Evolutionary conservation across 2,888 invertebrate genomes (phyloP).

Genomic region (Merodon equestris): DNA sequence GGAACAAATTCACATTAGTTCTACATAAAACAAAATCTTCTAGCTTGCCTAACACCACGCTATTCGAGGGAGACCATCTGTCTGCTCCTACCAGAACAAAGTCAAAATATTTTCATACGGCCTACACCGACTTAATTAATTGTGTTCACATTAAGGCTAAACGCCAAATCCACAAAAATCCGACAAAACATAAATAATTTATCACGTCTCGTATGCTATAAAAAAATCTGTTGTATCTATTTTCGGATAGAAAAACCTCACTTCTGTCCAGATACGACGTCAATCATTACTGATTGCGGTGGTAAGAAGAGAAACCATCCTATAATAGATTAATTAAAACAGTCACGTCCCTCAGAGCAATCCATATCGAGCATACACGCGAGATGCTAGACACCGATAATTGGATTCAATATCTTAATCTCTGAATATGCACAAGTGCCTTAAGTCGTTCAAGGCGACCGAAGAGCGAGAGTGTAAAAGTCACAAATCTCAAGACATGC

Average conservation of each 20-base stretch:
- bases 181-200: slow-evolving; percentile 14
- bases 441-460: too few relatives aligned
- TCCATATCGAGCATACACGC: too few relatives aligned
- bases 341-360: not conserved
- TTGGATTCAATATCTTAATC: too few relatives aligned
- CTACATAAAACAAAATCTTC: not conserved
- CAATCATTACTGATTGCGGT: not conserved
- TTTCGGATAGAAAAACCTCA: slow-evolving; percentile 5
- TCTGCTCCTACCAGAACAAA: not conserved
- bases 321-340: not conserved
- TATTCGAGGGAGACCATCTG: slow-evolving; percentile 15
- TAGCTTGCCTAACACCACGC: too few relatives aligned
- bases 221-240: slow-evolving; percentile 9
- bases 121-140: slow-evolving; percentile 11
- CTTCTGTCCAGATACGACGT: slow-evolving; percentile 2
- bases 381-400: too few relatives aligned
- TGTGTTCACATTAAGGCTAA: slow-evolving; percentile 15
- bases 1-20: not conserved
- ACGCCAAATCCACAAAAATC: not conserved
- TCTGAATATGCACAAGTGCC: too few relatives aligned
- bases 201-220: slow-evolving; percentile 10
- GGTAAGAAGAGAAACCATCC: too few relatives aligned
- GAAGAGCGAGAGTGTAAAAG: too few relatives aligned
- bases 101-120: not conserved
- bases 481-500: too few relatives aligned